Evolutionary conservation across 2,797 vertebrate species (phyloP).

Genomic region (Chaenodraco wilsoni): DNA sequence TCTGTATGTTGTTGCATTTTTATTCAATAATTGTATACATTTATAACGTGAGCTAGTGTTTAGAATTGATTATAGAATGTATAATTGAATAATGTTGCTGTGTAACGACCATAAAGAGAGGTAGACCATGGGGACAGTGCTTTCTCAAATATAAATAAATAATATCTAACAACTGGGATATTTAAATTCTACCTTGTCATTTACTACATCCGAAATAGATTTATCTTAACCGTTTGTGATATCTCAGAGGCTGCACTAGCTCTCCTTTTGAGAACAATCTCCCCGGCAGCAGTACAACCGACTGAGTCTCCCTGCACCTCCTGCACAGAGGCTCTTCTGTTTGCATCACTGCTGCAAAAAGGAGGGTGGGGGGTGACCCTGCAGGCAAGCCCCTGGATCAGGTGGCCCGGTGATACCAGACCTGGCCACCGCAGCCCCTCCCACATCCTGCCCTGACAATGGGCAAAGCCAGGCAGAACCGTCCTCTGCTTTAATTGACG

Average conservation of each 20-base stretch:
- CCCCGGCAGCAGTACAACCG: slow-evolving; percentile 27
- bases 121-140: too few relatives aligned
- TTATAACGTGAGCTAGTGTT: too few relatives aligned
- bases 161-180: background rate
- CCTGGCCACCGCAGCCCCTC: slow-evolving; percentile 65
- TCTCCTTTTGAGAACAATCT: slow-evolving; percentile 28
- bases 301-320: slow-evolving; percentile 31
- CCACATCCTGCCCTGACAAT: slow-evolving; percentile 75
- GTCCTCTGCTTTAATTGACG: slow-evolving; percentile 65
- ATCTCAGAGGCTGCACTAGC: slow-evolving; percentile 11
- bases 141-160: background rate
- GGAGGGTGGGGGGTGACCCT: slow-evolving; percentile 36
- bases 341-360: slow-evolving; percentile 50
- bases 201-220: background rate
- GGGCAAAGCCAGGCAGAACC: slow-evolving; percentile 49
- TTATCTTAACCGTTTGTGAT: background rate
- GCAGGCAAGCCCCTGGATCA: slow-evolving; percentile 68
- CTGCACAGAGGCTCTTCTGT: slow-evolving; percentile 77
- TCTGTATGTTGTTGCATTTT: too few relatives aligned
- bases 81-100: too few relatives aligned
- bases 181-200: background rate
- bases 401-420: slow-evolving; percentile 72
- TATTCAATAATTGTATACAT: too few relatives aligned
- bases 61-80: too few relatives aligned
- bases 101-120: too few relatives aligned